A percentile compares a stretch with the other conserved stretches of the same genome.
Evolutionary conservation across 2,888 invertebrate genomes (phyloP).

Genomic region (Spodoptera littoralis): DNA sequence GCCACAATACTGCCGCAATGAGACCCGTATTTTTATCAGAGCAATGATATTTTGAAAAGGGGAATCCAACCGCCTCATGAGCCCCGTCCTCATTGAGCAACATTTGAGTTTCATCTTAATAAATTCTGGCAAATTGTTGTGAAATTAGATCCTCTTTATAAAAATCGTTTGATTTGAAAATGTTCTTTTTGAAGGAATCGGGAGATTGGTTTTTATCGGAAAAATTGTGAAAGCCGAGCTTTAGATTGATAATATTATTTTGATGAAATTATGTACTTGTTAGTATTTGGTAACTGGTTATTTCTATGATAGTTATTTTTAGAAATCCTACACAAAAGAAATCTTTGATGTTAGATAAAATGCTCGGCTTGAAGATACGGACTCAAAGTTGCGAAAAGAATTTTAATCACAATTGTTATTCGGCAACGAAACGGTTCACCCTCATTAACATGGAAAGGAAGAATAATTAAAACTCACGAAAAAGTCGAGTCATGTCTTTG

Average conservation of each 20-base stretch:
- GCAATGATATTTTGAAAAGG: slow-evolving; percentile 28
- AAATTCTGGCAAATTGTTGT: slow-evolving; percentile 41
- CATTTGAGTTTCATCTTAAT: slow-evolving; percentile 34
- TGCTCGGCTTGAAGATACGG: slow-evolving; percentile 11
- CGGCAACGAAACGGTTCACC: slow-evolving; percentile 46
- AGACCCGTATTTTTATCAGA: slow-evolving; percentile 40
- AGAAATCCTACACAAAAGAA: no score
- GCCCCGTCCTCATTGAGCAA: slow-evolving; percentile 23
- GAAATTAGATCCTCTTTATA: slow-evolving; percentile 37
- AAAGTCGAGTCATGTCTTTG: slow-evolving; percentile 49
- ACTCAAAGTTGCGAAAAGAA: slow-evolving; percentile 34
- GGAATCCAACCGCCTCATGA: slow-evolving; percentile 7
- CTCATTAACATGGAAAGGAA: slow-evolving; percentile 54
- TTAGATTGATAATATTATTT: neutral
- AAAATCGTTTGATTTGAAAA: slow-evolving; percentile 28
- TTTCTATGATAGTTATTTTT: neutral
- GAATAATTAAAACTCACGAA: slow-evolving; percentile 56
- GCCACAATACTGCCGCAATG: slow-evolving; percentile 41
- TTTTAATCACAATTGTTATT: slow-evolving; percentile 43
- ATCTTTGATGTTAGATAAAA: slow-evolving; percentile 5
- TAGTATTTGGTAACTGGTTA: neutral
- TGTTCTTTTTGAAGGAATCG: slow-evolving; percentile 3
- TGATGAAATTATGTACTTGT: no score
- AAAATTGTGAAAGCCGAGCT: slow-evolving; percentile 4
- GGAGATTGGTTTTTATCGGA: slow-evolving; percentile 2